Percentiles rank a stretch among this genome's conserved stretches.
phyloP scores from a whole-genome alignment of 2,113 vertebrate genomes.

The Neoarius graeffei region DNA sequence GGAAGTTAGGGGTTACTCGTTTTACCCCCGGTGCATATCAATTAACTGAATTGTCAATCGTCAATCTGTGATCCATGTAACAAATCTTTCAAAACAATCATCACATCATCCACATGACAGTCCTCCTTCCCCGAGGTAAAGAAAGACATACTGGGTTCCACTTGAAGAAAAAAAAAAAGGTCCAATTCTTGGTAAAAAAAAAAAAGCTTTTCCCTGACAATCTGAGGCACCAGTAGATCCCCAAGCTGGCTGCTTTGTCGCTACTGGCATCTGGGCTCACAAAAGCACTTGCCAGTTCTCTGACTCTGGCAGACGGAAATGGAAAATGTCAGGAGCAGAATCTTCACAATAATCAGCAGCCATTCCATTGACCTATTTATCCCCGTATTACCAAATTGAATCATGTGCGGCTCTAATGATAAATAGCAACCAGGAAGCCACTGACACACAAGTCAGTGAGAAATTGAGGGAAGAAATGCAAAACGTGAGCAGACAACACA shows the following conservation, averaged over 20 bases:
- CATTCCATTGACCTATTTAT: constrained; percentile 55
- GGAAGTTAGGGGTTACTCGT: background rate
- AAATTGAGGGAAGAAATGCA: constrained; percentile 14
- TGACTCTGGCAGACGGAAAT: constrained; percentile 53
- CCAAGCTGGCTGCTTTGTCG: constrained; percentile 42
- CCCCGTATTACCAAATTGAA: constrained; percentile 48
- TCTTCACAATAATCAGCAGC: constrained; percentile 49
- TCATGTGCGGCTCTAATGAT: constrained; percentile 39
- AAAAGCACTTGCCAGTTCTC: constrained; percentile 45
- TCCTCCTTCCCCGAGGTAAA: constrained; percentile 30
- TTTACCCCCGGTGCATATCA: background rate
- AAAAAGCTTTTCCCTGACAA: constrained; percentile 33
- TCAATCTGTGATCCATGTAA: constrained; percentile 4
- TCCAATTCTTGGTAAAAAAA: constrained; percentile 23
- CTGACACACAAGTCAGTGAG: background rate
- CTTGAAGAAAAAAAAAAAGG: background rate
- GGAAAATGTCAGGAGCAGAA: constrained; percentile 55
- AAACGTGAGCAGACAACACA: background rate
- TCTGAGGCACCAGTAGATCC: constrained; percentile 25
- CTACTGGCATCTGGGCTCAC: constrained; percentile 51
- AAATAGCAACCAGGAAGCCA: constrained; percentile 44
- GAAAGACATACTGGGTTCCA: constrained; percentile 11
- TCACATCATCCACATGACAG: constrained; percentile 39
- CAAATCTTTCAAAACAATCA: constrained; percentile 29
- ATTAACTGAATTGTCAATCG: background rate